phyloP scores from a whole-genome alignment of 2,888 invertebrate species.

The Diachrysia chrysitis region DNA sequence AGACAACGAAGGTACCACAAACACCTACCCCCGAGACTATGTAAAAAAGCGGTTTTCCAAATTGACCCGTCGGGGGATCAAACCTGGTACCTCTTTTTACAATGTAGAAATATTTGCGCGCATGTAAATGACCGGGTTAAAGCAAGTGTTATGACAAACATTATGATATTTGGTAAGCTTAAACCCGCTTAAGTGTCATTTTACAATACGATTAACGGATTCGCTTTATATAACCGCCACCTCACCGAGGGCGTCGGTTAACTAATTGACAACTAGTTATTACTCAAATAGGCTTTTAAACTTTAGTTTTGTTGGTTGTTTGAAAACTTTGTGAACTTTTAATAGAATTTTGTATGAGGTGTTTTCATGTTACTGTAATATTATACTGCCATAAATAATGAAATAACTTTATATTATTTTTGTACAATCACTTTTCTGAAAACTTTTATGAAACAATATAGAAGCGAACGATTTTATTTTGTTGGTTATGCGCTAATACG shows the following conservation, averaged over 20 bases:
- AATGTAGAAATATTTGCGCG: no score
- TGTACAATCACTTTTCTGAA: no score
- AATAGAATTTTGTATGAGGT: constrained; percentile 4
- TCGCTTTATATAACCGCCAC: not conserved
- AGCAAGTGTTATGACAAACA: not conserved
- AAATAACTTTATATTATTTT: no score
- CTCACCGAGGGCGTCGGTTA: not conserved
- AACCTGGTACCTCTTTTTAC: no score
- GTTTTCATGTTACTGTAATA: not conserved
- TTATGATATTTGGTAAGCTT: not conserved
- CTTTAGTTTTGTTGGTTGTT: not conserved
- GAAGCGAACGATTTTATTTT: no score
- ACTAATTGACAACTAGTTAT: constrained; percentile 1
- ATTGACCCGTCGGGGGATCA: no score
- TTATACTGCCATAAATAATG: not conserved
- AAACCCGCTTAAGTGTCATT: constrained; percentile 5
- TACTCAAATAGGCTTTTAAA: constrained; percentile 1
- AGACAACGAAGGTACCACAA: no score
- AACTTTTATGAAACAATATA: no score
- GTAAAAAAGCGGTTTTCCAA: no score
- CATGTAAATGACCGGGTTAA: not conserved
- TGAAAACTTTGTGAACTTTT: not conserved
- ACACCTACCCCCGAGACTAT: no score
- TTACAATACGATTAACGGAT: not conserved
- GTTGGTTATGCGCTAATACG: no score